Percentiles rank a stretch among this genome's conserved stretches.
These are phyloP conservation scores for Borostomias antarcticus DNA, from an alignment of 2,797 vertebrate genomes.

Conservation along the genomic window DNA sequence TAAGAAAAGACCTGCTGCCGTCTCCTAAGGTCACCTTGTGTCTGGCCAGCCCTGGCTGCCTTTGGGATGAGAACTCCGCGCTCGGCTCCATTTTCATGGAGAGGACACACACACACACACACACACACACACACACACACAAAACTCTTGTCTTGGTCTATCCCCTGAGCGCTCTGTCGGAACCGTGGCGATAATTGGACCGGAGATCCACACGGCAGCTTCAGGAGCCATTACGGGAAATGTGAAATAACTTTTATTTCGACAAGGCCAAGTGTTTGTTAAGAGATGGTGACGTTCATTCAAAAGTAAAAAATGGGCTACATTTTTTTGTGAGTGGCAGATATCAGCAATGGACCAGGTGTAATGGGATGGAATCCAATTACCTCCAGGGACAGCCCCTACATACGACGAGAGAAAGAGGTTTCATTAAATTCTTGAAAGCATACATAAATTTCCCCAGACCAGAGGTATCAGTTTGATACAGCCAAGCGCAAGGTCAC, in stretches of 20 bases:
- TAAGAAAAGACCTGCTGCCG: no score
- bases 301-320: no score
- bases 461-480: slow-evolving; percentile 38
- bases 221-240: slow-evolving; percentile 21
- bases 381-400: neutral
- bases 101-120: slow-evolving; percentile 31
- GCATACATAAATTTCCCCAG: slow-evolving; percentile 27
- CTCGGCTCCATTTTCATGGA: slow-evolving; percentile 20
- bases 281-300: neutral
- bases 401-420: slow-evolving; percentile 26
- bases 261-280: no score
- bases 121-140: slow-evolving; percentile 24
- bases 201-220: slow-evolving; percentile 11
- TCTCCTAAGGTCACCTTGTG: slow-evolving; percentile 67
- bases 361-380: neutral
- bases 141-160: slow-evolving; percentile 17
- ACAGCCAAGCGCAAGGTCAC: slow-evolving; percentile 51
- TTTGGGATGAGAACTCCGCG: slow-evolving; percentile 60
- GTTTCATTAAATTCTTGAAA: slow-evolving; percentile 48
- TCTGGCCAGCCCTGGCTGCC: slow-evolving; percentile 51
- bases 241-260: slow-evolving; percentile 20
- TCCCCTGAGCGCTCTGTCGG: slow-evolving; percentile 28
- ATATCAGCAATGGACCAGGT: neutral
- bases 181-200: slow-evolving; percentile 15
- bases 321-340: no score